Evolutionary conservation across 2,797 vertebrate genomes (phyloP).

Genomic region (Agapornis canus): DNA sequence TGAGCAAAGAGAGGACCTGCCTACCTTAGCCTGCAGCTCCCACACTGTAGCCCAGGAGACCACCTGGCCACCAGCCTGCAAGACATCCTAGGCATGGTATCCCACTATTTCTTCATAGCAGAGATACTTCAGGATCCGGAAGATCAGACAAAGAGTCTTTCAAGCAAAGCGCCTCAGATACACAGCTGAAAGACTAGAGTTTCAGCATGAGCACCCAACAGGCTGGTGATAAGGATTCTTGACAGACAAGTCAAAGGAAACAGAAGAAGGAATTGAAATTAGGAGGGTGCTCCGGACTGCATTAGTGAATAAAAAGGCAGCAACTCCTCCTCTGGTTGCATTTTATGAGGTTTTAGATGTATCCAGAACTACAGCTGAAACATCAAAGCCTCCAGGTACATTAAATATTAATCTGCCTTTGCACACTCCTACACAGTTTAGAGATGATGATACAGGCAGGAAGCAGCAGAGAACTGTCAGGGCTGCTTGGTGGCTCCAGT

Average conservation of each 20-base stretch:
- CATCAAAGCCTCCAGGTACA: slow-evolving; percentile 13
- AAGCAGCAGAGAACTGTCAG: background rate
- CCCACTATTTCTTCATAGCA: background rate
- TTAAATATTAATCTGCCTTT: slow-evolving; percentile 50
- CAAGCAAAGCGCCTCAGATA: background rate
- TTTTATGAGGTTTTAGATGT: background rate
- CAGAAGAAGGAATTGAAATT: background rate
- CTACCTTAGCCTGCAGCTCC: background rate
- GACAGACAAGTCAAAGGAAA: background rate
- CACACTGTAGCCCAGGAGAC: background rate
- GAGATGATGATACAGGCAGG: background rate
- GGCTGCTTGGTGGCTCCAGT: background rate
- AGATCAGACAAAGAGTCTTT: background rate
- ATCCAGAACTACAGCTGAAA: background rate
- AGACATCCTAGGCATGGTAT: background rate
- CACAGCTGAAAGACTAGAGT: background rate
- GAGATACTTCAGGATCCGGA: background rate
- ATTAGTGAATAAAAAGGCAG: background rate
- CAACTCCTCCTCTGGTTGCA: background rate
- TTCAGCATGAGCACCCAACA: background rate
- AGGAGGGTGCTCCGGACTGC: background rate
- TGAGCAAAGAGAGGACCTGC: background rate
- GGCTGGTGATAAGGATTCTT: background rate
- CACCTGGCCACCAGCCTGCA: background rate
- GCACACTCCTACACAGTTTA: background rate